phyloP scores from a whole-genome alignment of 2,113 vertebrate genomes.

The Artemisiospiza belli region DNA sequence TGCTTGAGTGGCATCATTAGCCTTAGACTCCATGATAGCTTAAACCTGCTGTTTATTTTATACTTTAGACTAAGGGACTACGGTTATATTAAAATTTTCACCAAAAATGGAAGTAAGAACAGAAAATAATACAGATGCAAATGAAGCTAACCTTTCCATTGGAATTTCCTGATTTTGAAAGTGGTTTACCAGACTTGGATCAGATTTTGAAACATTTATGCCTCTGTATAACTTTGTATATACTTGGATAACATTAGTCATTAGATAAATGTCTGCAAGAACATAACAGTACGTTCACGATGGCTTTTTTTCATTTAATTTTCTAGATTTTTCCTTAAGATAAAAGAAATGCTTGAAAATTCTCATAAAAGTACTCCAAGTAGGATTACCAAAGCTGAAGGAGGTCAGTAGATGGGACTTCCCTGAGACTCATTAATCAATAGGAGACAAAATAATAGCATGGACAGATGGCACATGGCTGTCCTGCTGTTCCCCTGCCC shows the following conservation, averaged over 20 bases:
- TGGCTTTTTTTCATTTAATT: not conserved
- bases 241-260: conserved; percentile 2
- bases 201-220: conserved; percentile 16
- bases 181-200: conserved; percentile 47
- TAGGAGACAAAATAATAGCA: not conserved
- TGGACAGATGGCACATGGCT: not conserved
- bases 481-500: not conserved
- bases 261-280: conserved; percentile 28
- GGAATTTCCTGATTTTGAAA: conserved; percentile 56
- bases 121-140: conserved; percentile 35
- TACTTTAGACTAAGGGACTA: not conserved
- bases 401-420: not conserved
- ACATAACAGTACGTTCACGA: not conserved
- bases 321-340: not conserved
- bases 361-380: not conserved
- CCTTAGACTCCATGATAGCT: not conserved
- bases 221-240: conserved; percentile 18
- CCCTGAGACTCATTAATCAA: not conserved
- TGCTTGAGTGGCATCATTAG: not conserved
- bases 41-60: conserved; percentile 13
- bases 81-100: not conserved
- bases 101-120: not conserved
- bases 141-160: conserved; percentile 23
- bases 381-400: not conserved
- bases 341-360: not conserved